Evolutionary conservation across 2,888 invertebrate genomes (phyloP), one percentile per base, ranked within the genome.

Genomic region (Eupithecia pulchellata): DNA sequence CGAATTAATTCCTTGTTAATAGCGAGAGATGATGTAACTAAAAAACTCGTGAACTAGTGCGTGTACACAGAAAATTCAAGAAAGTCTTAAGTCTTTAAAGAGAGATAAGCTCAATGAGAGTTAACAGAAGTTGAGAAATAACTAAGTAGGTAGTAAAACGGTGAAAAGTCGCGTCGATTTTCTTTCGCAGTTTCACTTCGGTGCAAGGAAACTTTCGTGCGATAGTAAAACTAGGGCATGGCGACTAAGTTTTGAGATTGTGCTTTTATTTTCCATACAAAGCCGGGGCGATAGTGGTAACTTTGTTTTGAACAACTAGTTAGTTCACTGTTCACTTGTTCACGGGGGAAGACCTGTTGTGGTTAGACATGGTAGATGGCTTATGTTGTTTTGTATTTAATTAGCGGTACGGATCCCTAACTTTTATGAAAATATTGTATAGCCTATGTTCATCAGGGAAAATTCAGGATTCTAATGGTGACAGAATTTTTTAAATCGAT

Each of bases 201-300:
- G 30, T 30, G 58, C 58, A 27, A 47, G 29, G 30, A 58, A 58
- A 58, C 30, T 58, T 30, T 58, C 13, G 60, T 32, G 9, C 30
- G 11, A 13, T 11, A 60, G 60, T 17, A n/a, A 20, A 60, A 34
- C 32, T 60, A 20, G 60, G 11, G 34, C 32, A 47, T 34, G 20
- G 39, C 64, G 30, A n/a, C 32, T 52, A 64, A 55, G 55, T 64
- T 64, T 64, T 20, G 32, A 64, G 32, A 13, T 25, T 25, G 30
- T 11, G 13, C 32, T 64, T 64, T 64, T 63, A 34, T 55, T 55
- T 52, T 32, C 6, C 13, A 36, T 27, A 57, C 65, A 57, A 57
- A 36, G 57, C 52, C 55, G 8, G 8, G n/a, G 17, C 4, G 52
- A 52, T 32, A 64, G 32, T 25, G 30, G 9, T 29, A 34, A 32